Conservation (phyloP, 2,888 invertebrate species). For the Drosophila testacea region DNA sequence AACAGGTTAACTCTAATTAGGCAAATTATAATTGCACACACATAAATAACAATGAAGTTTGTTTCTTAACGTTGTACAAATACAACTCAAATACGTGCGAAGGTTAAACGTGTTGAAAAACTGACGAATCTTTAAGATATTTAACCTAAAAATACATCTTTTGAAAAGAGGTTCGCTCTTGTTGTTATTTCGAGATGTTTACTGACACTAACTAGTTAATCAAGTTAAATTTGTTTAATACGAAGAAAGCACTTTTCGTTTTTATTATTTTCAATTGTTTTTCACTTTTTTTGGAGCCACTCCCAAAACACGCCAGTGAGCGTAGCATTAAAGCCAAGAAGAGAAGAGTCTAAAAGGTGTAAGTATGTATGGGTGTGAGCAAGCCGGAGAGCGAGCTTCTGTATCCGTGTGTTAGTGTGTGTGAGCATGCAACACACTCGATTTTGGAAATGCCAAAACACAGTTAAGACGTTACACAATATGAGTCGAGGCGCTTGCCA, state of each 20-base stretch:
- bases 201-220: constrained; percentile 3
- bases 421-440: constrained; percentile 48
- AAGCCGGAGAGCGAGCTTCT: constrained; percentile 54
- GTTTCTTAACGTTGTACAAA: neutral
- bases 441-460: constrained; percentile 77
- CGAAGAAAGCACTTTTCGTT: constrained; percentile 43
- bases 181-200: constrained; percentile 5
- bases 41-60: constrained; percentile 47
- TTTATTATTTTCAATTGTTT: constrained; percentile 36
- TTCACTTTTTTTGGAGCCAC: constrained; percentile 73
- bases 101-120: constrained; percentile 42
- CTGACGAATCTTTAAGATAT: constrained; percentile 29
- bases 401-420: constrained; percentile 21
- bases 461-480: constrained; percentile 78
- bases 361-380: constrained; percentile 36
- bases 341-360: constrained; percentile 54
- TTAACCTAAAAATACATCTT: constrained; percentile 43
- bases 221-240: constrained; percentile 22
- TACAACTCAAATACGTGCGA: constrained; percentile 29
- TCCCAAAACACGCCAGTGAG: constrained; percentile 70
- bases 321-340: constrained; percentile 56
- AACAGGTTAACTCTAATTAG: constrained; percentile 70
- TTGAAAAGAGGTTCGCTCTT: neutral
- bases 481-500: constrained; percentile 21
- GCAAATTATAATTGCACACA: constrained; percentile 52